Conservation (phyloP, 64 coral and sea anemone species). For the Platygyra sinensis region DNA sequence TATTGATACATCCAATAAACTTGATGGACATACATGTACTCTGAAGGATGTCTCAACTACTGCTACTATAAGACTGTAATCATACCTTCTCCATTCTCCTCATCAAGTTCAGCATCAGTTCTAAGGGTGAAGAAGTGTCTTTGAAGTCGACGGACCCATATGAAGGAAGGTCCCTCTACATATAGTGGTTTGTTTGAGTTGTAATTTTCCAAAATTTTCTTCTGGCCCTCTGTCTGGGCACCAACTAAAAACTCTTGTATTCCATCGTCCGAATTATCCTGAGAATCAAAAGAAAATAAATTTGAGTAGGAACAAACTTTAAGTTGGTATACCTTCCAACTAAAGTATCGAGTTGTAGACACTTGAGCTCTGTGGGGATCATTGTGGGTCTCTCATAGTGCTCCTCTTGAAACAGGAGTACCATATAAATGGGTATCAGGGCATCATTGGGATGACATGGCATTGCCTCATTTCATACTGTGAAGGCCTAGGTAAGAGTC, state of each 20-base stretch:
- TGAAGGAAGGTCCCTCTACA: constrained; percentile 89
- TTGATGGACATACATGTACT: background rate
- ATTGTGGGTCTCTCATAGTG: too few species aligned
- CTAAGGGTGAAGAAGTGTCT: constrained; percentile 82
- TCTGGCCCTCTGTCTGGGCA: constrained; percentile 64
- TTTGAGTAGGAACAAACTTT: background rate
- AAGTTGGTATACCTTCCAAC: too few species aligned
- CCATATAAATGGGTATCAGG: too few species aligned
- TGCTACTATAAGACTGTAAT: too few species aligned
- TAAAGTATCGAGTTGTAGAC: too few species aligned
- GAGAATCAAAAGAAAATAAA: background rate
- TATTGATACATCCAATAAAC: too few species aligned
- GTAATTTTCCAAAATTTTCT: constrained; percentile 63
- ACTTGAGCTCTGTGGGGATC: too few species aligned
- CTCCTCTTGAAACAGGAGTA: too few species aligned
- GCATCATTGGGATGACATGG: too few species aligned
- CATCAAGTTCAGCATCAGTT: constrained; percentile 64
- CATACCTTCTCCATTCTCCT: constrained; percentile 82
- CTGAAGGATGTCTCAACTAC: background rate
- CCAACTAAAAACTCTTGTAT: constrained; percentile 70
- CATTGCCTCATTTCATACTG: too few species aligned
- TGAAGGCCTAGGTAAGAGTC: too few species aligned
- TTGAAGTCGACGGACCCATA: constrained; percentile 78
- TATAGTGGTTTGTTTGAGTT: constrained; percentile 72
- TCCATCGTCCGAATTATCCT: constrained; percentile 42